phyloP scores from a whole-genome alignment of 1,140 invertebrate genomes.

The Drosophila sucinea region DNA sequence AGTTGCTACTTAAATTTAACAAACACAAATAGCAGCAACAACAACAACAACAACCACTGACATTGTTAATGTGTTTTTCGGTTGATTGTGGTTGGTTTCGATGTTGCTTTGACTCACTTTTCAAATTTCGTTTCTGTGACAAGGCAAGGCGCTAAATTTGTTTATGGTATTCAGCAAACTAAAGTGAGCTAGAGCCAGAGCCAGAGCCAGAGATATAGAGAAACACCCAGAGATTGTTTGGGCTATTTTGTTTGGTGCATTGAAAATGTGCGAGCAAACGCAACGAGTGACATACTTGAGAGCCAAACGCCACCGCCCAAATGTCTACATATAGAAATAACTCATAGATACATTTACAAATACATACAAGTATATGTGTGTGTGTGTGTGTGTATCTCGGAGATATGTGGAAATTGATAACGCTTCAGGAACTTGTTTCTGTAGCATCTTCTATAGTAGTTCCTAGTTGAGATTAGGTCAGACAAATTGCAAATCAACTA shows the following conservation, averaged over 20 bases:
- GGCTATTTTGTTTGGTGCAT: slow-evolving; percentile 31
- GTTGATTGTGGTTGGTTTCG: not conserved
- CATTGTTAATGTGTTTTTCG: slow-evolving; percentile 47
- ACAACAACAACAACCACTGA: slow-evolving; percentile 42
- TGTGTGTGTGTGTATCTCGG: not conserved
- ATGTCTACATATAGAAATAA: not conserved
- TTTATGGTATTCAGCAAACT: slow-evolving; percentile 58
- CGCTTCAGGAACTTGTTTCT: no score
- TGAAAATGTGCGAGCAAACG: slow-evolving; percentile 25
- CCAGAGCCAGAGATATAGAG: not conserved
- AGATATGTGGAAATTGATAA: not conserved
- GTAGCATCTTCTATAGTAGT: no score
- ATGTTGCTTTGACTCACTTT: slow-evolving; percentile 52
- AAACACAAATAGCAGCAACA: slow-evolving; percentile 31
- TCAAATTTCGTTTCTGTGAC: slow-evolving; percentile 64
- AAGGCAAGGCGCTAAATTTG: slow-evolving; percentile 73
- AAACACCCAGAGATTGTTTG: not conserved
- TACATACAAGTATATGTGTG: not conserved
- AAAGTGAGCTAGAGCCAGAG: slow-evolving; percentile 16
- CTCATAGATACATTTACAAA: not conserved
- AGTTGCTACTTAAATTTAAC: slow-evolving; percentile 41
- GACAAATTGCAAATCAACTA: no score
- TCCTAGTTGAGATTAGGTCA: no score
- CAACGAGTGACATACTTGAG: slow-evolving; percentile 44
- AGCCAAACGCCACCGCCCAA: not conserved